phyloP scores from a whole-genome alignment of 1,140 invertebrate genomes.

The Ceratitis capitata region DNA sequence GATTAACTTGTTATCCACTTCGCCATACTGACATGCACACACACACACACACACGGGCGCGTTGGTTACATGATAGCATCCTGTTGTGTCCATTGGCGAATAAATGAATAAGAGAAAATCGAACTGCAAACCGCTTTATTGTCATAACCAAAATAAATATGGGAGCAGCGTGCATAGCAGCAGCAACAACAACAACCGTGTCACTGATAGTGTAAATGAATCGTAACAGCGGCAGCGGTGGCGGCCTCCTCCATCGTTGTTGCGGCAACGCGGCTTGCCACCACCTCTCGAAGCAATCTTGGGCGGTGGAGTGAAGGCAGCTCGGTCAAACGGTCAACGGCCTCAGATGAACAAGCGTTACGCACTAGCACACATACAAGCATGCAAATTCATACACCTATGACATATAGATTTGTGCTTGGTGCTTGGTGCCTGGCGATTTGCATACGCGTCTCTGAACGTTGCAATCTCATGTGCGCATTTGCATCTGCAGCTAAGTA shows the following conservation, averaged over 20 bases:
- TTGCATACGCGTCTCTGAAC: not conserved
- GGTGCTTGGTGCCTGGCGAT: no score
- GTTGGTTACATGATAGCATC: slow-evolving; percentile 13
- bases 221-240: not conserved
- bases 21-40: no score
- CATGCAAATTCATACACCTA: not conserved
- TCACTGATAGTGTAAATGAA: not conserved
- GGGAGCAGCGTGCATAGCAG: not conserved
- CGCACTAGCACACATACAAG: not conserved
- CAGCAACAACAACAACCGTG: no score
- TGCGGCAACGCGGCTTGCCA: not conserved
- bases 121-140: not conserved
- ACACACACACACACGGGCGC: no score
- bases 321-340: slow-evolving; percentile 29
- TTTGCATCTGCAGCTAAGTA: slow-evolving; percentile 11
- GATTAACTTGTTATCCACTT: not conserved
- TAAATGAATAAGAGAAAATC: not conserved
- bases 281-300: not conserved
- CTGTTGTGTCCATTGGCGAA: not conserved
- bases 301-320: not conserved
- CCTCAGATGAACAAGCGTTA: slow-evolving; percentile 14
- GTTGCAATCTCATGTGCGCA: slow-evolving; percentile 12
- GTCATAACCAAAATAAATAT: slow-evolving; percentile 36
- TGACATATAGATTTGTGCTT: not conserved
- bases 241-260: not conserved